phyloP scores from a whole-genome alignment of 2,797 vertebrate genomes.

The Danio tinwini region DNA sequence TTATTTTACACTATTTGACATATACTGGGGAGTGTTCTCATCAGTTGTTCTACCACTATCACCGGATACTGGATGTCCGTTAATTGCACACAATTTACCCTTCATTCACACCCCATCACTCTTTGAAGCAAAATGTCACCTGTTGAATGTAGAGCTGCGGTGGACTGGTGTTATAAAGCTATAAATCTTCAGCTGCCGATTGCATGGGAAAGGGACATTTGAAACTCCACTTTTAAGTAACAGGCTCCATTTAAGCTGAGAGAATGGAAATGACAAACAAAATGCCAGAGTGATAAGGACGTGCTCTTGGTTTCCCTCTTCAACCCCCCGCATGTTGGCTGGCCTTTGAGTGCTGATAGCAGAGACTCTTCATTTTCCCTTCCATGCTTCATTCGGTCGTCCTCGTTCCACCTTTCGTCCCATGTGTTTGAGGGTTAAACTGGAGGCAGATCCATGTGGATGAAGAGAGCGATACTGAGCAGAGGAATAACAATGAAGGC shows the following conservation, averaged over 20 bases:
- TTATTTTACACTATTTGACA: background rate
- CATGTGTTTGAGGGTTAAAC: background rate
- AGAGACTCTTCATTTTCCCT: conserved; percentile 25
- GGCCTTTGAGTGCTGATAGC: conserved; percentile 50
- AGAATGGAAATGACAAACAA: conserved; percentile 54
- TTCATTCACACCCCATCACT: conserved; percentile 1
- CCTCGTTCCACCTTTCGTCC: conserved; percentile 18
- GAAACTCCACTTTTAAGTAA: conserved; percentile 45
- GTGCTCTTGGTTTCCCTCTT: conserved; percentile 11
- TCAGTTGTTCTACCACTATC: background rate
- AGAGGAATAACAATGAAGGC: conserved; percentile 64
- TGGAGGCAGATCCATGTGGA: conserved; percentile 44
- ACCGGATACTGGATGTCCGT: background rate
- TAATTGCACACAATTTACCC: conserved; percentile 2
- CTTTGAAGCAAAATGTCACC: conserved; percentile 58
- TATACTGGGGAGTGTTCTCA: background rate
- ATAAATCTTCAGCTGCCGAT: background rate
- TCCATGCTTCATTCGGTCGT: conserved; percentile 29
- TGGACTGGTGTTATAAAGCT: conserved; percentile 13
- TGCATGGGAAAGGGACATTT: conserved; percentile 21
- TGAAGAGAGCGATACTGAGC: conserved; percentile 60
- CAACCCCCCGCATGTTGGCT: conserved; percentile 30
- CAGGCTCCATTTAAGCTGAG: conserved; percentile 20
- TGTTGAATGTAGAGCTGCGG: conserved; percentile 38
- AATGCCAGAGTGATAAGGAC: conserved; percentile 80